These are phyloP conservation scores for Euzetes globulus DNA, from an alignment of 2,888 invertebrate species.

Conservation along the genomic window DNA sequence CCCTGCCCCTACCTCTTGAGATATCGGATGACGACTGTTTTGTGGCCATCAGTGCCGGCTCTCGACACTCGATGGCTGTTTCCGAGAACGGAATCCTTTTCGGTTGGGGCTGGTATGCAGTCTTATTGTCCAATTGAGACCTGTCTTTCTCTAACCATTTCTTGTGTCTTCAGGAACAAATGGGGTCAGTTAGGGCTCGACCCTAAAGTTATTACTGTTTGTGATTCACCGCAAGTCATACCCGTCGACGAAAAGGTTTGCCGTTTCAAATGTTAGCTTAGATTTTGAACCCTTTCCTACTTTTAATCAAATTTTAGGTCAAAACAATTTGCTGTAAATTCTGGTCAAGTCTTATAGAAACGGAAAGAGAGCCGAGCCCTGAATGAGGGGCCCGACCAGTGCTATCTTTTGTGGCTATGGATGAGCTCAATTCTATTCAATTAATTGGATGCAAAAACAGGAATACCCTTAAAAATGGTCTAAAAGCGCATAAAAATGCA, in stretches of 20 bases:
- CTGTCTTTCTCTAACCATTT: not conserved
- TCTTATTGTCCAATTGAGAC: not conserved
- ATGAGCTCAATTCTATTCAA: not conserved
- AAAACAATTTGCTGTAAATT: slow-evolving; percentile 34
- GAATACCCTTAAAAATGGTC: too few relatives aligned
- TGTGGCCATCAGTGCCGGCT: slow-evolving; percentile 27
- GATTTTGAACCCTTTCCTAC: not conserved
- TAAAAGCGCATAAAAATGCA: too few relatives aligned
- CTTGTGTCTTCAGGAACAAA: slow-evolving; percentile 27
- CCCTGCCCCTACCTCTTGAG: slow-evolving; percentile 22
- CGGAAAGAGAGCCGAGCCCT: slow-evolving; percentile 20
- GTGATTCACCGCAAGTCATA: slow-evolving; percentile 16
- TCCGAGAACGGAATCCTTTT: slow-evolving; percentile 33
- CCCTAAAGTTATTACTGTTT: not conserved
- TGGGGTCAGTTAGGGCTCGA: slow-evolving; percentile 36
- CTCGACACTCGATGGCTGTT: slow-evolving; percentile 36
- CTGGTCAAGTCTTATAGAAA: slow-evolving; percentile 37
- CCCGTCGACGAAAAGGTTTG: slow-evolving; percentile 29
- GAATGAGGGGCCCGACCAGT: not conserved
- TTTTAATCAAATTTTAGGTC: not conserved
- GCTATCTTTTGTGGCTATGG: not conserved
- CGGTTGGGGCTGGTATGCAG: slow-evolving; percentile 28
- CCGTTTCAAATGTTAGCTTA: too few relatives aligned
- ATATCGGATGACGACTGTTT: slow-evolving; percentile 32
- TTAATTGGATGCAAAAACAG: not conserved